Evolutionary conservation across 2,113 vertebrate species (phyloP).

Genomic region (Ondatra zibethicus): DNA sequence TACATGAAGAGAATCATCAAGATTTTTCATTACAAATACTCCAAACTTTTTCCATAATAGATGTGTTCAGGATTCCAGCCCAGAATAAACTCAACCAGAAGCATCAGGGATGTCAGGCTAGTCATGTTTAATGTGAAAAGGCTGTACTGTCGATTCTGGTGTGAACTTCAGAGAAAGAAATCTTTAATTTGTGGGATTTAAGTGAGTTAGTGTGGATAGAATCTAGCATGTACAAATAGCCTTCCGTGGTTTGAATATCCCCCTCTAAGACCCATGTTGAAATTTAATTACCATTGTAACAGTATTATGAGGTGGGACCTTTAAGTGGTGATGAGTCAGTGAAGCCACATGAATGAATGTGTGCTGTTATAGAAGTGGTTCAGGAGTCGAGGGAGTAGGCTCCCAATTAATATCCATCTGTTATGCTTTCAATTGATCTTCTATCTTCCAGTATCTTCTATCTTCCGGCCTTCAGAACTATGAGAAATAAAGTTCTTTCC

Average conservation of each 20-base stretch:
- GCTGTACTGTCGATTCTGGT: not conserved
- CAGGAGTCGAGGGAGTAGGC: not conserved
- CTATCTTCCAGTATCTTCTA: not conserved
- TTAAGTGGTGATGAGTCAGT: not conserved
- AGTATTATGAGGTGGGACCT: not conserved
- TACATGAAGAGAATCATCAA: slow-evolving; percentile 43
- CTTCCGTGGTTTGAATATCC: not conserved
- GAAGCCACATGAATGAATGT: not conserved
- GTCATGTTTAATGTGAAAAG: slow-evolving; percentile 38
- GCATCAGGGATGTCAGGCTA: not conserved
- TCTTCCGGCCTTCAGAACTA: not conserved
- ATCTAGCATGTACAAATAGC: not conserved
- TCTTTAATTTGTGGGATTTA: slow-evolving; percentile 45
- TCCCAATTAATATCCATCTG: not conserved
- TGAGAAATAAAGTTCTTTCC: not conserved
- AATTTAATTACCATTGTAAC: not conserved
- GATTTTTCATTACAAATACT: not conserved
- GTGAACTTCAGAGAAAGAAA: not conserved
- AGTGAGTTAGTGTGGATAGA: slow-evolving; percentile 20
- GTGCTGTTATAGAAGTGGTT: not conserved
- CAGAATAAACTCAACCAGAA: slow-evolving; percentile 16
- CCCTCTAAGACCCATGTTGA: not conserved
- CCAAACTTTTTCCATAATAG: not conserved
- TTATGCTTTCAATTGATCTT: not conserved
- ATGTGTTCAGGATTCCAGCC: not conserved